Conservation (phyloP, 2,113 vertebrate species). For the Rhineura floridana region DNA sequence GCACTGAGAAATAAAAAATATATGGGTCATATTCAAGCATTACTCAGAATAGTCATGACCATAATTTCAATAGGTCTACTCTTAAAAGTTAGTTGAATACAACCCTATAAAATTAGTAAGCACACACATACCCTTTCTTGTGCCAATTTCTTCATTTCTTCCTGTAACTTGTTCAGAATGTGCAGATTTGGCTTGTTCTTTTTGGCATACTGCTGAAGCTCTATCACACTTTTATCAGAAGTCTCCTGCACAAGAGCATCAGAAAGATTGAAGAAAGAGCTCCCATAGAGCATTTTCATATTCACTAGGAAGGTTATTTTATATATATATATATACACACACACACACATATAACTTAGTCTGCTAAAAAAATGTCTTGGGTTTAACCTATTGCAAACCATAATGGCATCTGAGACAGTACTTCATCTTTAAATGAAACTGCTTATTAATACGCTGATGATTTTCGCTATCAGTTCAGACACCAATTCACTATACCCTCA, state of each 20-base stretch:
- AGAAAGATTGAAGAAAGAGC: not conserved
- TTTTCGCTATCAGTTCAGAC: not conserved
- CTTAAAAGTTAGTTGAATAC: too few species aligned
- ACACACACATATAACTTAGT: not conserved
- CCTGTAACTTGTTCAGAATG: conserved; percentile 97
- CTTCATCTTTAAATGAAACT: not conserved
- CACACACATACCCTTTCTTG: conserved; percentile 85
- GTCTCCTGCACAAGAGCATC: conserved; percentile 81
- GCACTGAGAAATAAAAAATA: not conserved
- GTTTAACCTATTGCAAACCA: not conserved
- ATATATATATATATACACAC: too few species aligned
- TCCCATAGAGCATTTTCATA: not conserved
- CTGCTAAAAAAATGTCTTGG: not conserved
- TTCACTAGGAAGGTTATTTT: not conserved
- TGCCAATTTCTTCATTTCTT: conserved; percentile 96
- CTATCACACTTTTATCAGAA: conserved; percentile 96
- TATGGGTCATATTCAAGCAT: too few species aligned
- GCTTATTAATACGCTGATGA: not conserved
- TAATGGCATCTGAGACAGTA: not conserved
- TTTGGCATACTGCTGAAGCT: conserved; percentile 98
- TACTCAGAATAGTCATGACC: too few species aligned
- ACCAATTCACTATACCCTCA: not conserved
- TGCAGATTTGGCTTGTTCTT: conserved; percentile 99
- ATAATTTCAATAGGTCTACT: too few species aligned
- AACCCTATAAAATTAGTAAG: not conserved